Conservation (phyloP, 2,888 invertebrate genomes). For the Amphimallon solstitiale region DNA sequence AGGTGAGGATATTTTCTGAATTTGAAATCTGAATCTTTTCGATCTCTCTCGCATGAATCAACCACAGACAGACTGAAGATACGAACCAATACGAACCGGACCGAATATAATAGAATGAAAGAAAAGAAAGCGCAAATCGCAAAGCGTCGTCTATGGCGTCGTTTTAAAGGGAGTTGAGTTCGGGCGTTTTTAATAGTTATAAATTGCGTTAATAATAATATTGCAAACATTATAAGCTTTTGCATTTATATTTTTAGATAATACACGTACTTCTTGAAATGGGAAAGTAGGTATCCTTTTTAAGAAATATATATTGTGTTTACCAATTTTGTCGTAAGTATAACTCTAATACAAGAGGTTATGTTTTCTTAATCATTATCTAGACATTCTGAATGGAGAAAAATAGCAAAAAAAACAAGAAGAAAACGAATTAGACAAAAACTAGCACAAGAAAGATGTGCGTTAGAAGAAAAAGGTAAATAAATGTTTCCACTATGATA, state of each 20-base stretch:
- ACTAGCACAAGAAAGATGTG: constrained; percentile 70
- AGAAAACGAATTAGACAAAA: constrained; percentile 73
- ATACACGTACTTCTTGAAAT: constrained; percentile 41
- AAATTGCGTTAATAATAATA: no score
- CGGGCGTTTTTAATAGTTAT: no score
- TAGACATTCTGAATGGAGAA: constrained; percentile 78
- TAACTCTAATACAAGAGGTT: constrained; percentile 46
- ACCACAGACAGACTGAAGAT: no score
- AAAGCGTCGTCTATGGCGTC: no score
- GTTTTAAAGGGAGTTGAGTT: no score
- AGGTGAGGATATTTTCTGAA: no score
- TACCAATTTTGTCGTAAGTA: constrained; percentile 34
- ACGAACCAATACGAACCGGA: no score
- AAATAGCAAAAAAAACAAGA: constrained; percentile 76
- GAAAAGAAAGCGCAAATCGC: no score
- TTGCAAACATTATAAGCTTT: no score
- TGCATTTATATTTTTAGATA: constrained; percentile 5
- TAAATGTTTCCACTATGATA: constrained; percentile 6
- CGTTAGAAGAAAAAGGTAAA: constrained; percentile 60
- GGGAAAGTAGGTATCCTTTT: constrained; percentile 64
- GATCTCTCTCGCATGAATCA: no score
- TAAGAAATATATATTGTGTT: constrained; percentile 26
- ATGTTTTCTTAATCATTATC: constrained; percentile 60
- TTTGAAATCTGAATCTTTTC: no score
- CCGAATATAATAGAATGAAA: no score